Percentiles rank a stretch among this genome's conserved stretches.
These are phyloP conservation scores for Mesaphorura yosii DNA, from an alignment of 1,140 invertebrate genomes.

Conservation along the genomic window DNA sequence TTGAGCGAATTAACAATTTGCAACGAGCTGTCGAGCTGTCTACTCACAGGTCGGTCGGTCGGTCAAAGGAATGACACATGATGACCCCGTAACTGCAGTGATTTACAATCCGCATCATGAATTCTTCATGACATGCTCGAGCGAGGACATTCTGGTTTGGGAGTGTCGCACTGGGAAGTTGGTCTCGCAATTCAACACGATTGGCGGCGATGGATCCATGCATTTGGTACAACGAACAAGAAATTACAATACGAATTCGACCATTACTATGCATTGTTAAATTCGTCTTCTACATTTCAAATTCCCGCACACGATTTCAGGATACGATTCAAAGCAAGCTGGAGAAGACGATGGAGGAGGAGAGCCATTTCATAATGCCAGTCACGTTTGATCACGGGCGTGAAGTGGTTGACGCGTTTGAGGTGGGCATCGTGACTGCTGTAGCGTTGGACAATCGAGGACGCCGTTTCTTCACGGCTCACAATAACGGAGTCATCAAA, in stretches of 20 bases:
- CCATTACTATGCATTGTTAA: too few species aligned
- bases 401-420: constrained; percentile 17
- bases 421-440: constrained; percentile 15
- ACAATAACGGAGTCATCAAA: constrained; percentile 17
- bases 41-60: too few species aligned
- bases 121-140: constrained; percentile 16
- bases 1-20: not conserved
- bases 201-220: constrained; percentile 19
- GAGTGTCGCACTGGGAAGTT: constrained; percentile 10
- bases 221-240: too few species aligned
- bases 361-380: constrained; percentile 14
- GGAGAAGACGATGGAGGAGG: constrained; percentile 12
- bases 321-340: constrained; percentile 14
- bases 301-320: too few species aligned
- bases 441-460: constrained; percentile 12
- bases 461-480: constrained; percentile 15
- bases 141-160: constrained; percentile 19
- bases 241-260: too few species aligned
- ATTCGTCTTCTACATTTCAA: too few species aligned
- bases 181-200: constrained; percentile 18
- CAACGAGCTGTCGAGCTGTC: not conserved
- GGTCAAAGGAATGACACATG: constrained; percentile 8
- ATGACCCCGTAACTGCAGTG: constrained; percentile 12
- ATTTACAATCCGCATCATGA: constrained; percentile 18
- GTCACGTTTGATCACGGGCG: constrained; percentile 4